Evolutionary conservation across 2,888 invertebrate genomes (phyloP), one percentile per base, ranked within the genome.

Genomic region (Tyria jacobaeae): DNA sequence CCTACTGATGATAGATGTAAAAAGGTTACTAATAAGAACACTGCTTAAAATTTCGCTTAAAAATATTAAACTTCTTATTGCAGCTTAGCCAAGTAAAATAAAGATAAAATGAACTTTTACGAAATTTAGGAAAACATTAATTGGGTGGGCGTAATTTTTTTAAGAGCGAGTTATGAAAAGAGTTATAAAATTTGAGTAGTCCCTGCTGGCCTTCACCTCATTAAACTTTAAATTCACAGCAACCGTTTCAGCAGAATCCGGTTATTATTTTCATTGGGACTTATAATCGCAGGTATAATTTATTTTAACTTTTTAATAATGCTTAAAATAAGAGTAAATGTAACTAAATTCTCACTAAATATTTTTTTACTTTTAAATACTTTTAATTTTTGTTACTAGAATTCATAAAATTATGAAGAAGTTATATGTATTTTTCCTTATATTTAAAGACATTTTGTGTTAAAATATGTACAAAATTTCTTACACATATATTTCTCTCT

Each of bases 181-280:
- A 57, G 62, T 63, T 71, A 62, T 68, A 72, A 61, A 65, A 72
- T 66, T 59, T 60, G 63, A 70, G 70, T 55, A 62, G 64, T 76
- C 70, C 60, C 75, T 17, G 55, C 51, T 70, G 65, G 54, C 60
- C 48, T 61, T 59, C 71, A 68, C 71, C 64, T 65, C 64, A 66
- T 75, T 68, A 70, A 75, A 76, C 52, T 75, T 70, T 67, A 61
- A 71, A 70, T 63, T 66, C 60, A 57, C 66, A 70, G 64, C 68
- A 57, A 66, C 60, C 56, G 63, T 64, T 68, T 62, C 57, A 51
- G 41, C 17, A 56, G 48, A 60, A 44, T 48, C 52, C 37, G 10
- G 50, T 35, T 52, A 37, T 55, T 64, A 47, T 62, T 57, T 66
- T 60, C 48, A 67, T 62, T 60, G 64, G 24, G 54, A 64, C 52